Evolutionary conservation across 2,797 vertebrate genomes (phyloP).

Genomic region (Peromyscus eremicus): DNA sequence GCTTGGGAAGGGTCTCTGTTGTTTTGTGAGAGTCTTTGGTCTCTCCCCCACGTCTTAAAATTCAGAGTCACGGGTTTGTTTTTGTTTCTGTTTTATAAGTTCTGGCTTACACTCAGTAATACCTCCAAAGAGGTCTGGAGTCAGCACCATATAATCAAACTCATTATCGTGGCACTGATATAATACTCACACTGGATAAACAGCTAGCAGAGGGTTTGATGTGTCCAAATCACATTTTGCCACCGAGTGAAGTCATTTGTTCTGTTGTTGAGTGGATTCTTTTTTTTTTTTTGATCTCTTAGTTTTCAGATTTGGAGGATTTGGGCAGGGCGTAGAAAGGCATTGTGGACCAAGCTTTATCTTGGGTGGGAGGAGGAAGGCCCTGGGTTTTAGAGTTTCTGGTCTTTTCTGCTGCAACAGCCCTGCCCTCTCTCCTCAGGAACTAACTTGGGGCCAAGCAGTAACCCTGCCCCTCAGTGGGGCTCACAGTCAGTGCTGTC

Average conservation of each 20-base stretch:
- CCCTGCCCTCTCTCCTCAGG: background rate
- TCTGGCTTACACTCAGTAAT: background rate
- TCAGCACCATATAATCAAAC: background rate
- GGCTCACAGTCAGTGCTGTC: background rate
- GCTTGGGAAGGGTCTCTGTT: background rate
- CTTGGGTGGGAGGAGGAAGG: background rate
- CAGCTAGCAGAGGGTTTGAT: constrained; percentile 12
- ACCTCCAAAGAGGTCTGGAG: background rate
- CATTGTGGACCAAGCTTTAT: background rate
- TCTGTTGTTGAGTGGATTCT: constrained; percentile 42
- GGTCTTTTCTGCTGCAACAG: background rate
- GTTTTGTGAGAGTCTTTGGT: background rate
- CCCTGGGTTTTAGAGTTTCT: background rate
- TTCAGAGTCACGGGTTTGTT: background rate
- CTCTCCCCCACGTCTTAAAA: constrained; percentile 30
- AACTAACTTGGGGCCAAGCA: background rate
- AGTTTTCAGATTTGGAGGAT: background rate
- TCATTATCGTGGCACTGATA: background rate
- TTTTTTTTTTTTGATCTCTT: background rate
- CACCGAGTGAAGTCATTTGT: background rate
- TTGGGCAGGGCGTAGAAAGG: background rate
- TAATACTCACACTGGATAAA: background rate
- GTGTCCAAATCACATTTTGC: background rate
- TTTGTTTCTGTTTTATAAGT: background rate
- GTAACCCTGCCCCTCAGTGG: background rate